phyloP scores from a whole-genome alignment of 2,113 vertebrate genomes.

The Boleophthalmus pectinirostris region DNA sequence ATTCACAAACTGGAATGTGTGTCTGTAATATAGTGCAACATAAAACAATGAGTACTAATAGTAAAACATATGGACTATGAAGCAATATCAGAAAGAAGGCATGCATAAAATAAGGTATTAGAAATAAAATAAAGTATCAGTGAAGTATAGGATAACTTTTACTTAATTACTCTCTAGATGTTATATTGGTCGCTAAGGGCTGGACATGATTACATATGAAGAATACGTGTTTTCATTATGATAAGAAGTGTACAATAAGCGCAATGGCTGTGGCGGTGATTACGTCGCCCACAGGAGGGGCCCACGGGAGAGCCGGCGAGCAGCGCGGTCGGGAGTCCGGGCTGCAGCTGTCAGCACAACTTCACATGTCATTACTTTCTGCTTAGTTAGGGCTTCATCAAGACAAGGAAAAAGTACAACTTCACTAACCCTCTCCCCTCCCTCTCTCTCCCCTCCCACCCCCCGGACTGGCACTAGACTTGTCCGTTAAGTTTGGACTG shows the following conservation, averaged over 20 bases:
- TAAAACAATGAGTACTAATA: too few relatives aligned
- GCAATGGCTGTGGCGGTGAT: constrained; percentile 53
- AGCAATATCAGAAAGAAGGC: too few relatives aligned
- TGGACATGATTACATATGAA: neutral
- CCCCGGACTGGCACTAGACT: constrained; percentile 39
- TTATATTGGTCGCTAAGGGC: neutral
- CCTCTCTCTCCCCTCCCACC: constrained; percentile 20
- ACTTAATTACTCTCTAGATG: too few relatives aligned
- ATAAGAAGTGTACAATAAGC: constrained; percentile 59
- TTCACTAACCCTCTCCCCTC: constrained; percentile 21
- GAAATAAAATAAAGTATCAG: too few relatives aligned
- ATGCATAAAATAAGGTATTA: too few relatives aligned
- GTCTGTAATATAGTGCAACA: too few relatives aligned
- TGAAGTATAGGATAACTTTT: too few relatives aligned
- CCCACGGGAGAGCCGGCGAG: constrained; percentile 63
- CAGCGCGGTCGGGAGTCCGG: constrained; percentile 53
- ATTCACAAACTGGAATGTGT: too few relatives aligned
- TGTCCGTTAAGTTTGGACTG: constrained; percentile 64
- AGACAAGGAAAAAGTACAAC: constrained; percentile 67
- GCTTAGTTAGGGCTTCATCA: constrained; percentile 78
- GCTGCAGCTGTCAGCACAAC: constrained; percentile 79
- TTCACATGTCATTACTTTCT: constrained; percentile 82
- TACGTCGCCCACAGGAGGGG: constrained; percentile 58
- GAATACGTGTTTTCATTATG: constrained; percentile 47
- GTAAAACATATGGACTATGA: too few relatives aligned